These are phyloP conservation scores for Bryconaethiops microstoma DNA, from an alignment of 2,797 vertebrate species.

Conservation along the genomic window DNA sequence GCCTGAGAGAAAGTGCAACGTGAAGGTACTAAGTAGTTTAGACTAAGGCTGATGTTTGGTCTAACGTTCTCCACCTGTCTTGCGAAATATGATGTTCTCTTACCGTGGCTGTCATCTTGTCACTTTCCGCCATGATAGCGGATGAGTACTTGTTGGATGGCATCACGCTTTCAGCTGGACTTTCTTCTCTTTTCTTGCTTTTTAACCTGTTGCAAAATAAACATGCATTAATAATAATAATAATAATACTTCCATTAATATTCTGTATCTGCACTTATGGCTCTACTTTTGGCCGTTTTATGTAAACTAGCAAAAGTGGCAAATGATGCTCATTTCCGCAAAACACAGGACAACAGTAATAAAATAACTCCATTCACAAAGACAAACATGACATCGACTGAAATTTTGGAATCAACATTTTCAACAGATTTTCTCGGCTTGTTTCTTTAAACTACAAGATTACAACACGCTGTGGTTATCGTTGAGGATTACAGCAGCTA, in stretches of 20 bases:
- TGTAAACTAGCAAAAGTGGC: too few species aligned
- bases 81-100: conserved; percentile 43
- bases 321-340: too few species aligned
- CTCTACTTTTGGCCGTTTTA: too few species aligned
- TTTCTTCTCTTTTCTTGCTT: conserved; percentile 36
- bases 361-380: too few species aligned
- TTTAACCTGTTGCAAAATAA: conserved; percentile 40
- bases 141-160: conserved; percentile 78
- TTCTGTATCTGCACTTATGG: too few species aligned
- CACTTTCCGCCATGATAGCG: conserved; percentile 72
- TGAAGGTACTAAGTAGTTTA: not conserved
- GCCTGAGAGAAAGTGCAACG: not conserved
- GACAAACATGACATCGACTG: too few species aligned
- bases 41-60: not conserved
- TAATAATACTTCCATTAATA: not conserved
- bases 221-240: conserved; percentile 4
- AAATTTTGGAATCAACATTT: too few species aligned
- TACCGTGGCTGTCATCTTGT: conserved; percentile 77
- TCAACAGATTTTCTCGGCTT: too few species aligned
- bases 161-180: conserved; percentile 66
- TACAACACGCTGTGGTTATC: too few species aligned
- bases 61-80: not conserved
- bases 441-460: too few species aligned
- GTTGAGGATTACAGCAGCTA: too few species aligned
- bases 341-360: too few species aligned